Base-by-base conservation (phyloP, 2,888 invertebrate species). In the Rhagophthalmus giganteus region DNA sequence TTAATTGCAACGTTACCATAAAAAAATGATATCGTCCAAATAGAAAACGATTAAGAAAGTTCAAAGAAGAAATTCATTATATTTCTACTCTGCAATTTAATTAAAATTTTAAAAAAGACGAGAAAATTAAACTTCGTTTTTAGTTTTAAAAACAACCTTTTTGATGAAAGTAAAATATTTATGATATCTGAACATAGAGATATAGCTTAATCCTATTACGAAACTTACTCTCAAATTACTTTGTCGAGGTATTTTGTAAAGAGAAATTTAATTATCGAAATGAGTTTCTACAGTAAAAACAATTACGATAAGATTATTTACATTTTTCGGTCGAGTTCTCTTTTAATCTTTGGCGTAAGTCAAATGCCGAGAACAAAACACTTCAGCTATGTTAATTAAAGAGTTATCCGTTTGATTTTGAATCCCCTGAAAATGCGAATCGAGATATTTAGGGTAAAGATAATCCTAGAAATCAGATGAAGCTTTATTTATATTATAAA, bases 401-500 rank as follows among this genome's bases (percentile, higher is more conserved):
- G 35, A 37, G 45, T 16, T 46, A 44, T 44, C 44, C 28, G 37
- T 37, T 46, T 37, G 37, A 46, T 32, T 40, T 41, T 30, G 15
- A 25, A 25, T 41, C 7, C 25, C 16, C 38, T 25, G 35, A 46
- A 44, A 37, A 46, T 24, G 31, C 28, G 37, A 37, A 28, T 38
- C 24, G 28, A 31, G 30, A 38, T 38, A 30, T 30, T 27, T 25
- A 14, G 7, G 25, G 37, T 30, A 37, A 46, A 37, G 39, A 37
- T 31, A 37, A 15, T 10, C 20, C 16, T 28, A 46, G 31, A 7
- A 37, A 46, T 37, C 37, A 46, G 45, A 46, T 46, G 35, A 16
- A 16, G 35, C 25, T 37, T 46, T 46, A 46, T 46, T 46, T 46
- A 46, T n/a, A n/a, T 46, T 46, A 30, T 24, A 37, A 46, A 46